These are phyloP conservation scores for Drosophila sulfurigaster DNA, from an alignment of 1,140 invertebrate species.

Conservation along the genomic window DNA sequence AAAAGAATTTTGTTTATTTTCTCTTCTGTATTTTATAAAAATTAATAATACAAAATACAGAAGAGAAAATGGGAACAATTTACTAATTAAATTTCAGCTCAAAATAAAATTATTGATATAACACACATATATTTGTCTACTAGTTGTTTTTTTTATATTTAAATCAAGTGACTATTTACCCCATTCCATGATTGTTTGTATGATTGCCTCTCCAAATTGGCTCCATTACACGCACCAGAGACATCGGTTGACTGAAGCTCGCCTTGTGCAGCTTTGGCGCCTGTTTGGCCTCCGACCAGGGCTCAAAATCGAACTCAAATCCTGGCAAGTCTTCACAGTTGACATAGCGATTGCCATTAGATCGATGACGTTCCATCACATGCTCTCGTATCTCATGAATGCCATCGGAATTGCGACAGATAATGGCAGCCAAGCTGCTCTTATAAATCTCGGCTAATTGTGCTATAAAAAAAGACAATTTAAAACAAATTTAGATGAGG, in stretches of 20 bases:
- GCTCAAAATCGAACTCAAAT: conserved; percentile 85
- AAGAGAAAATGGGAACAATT: too few relatives aligned
- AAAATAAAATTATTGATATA: too few relatives aligned
- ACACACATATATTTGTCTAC: too few relatives aligned
- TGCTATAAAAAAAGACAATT: conserved; percentile 83
- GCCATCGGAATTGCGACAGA: conserved; percentile 95
- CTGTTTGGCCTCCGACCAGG: conserved; percentile 85
- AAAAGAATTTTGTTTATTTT: too few relatives aligned
- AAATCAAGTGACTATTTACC: background rate
- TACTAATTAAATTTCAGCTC: too few relatives aligned
- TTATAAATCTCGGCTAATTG: conserved; percentile 95
- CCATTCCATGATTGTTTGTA: background rate
- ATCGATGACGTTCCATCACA: conserved; percentile 89
- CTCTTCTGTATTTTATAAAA: too few relatives aligned
- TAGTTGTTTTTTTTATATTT: background rate
- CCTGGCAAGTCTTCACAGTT: conserved; percentile 87
- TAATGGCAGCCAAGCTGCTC: conserved; percentile 92
- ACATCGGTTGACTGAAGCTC: conserved; percentile 44
- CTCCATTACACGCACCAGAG: conserved; percentile 57
- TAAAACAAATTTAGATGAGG: background rate
- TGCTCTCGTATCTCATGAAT: conserved; percentile 90
- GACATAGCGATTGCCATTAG: conserved; percentile 87
- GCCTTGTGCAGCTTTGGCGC: conserved; percentile 48
- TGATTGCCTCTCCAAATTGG: background rate
- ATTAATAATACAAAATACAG: too few relatives aligned